Base-by-base conservation (phyloP, 64 coral and sea anemone genomes). In the Montipora capricornis region DNA sequence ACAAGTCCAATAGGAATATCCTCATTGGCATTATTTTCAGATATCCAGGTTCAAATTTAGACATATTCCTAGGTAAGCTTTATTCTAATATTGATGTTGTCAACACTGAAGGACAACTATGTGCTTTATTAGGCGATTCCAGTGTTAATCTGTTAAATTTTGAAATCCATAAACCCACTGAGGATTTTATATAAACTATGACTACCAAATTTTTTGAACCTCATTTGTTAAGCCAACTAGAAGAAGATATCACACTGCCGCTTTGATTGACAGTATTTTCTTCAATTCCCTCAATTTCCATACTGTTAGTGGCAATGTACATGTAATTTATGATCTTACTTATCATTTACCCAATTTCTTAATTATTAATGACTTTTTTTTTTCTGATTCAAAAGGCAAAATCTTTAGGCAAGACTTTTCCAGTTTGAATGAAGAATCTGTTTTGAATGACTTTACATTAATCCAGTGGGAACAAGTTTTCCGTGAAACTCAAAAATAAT, bases 291-390 rank as follows among this genome's bases (percentile, higher is more conserved):
- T 87, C 49, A 76, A 93, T 60, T 84, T 50, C 79, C 44, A 45
- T 29, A 74, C 74, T 49, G n/a, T 75, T 12, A 88, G 75, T 87
- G 91, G 91, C 3, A 94, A 37, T 37, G 37, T 37, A 37, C 37
- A 94, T 58, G 57, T 89, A 67, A 12, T 94, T 64, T 89, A 66
- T 76, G 92, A 89, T 57, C 68, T 94, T 49, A 89, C 87, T 66
- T 87, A 94, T 77, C 87, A 89, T 67, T 22, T 93, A 47, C 83
- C 91, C 20, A 93, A 77, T 64, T 62, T 77, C 44, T 20, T 89
- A 11, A 89, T 78, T 78, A 78, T 78, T 26, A 76, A 88, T 20
- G 70, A 88, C 1, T 37, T 37, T 1, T 37, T 37, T 37, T 37
- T 37, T 37, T 37, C 37, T 37, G 37, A 37, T 37, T 37, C 37